phyloP scores from a whole-genome alignment of 2,113 vertebrate species.

The Vidua chalybeata region DNA sequence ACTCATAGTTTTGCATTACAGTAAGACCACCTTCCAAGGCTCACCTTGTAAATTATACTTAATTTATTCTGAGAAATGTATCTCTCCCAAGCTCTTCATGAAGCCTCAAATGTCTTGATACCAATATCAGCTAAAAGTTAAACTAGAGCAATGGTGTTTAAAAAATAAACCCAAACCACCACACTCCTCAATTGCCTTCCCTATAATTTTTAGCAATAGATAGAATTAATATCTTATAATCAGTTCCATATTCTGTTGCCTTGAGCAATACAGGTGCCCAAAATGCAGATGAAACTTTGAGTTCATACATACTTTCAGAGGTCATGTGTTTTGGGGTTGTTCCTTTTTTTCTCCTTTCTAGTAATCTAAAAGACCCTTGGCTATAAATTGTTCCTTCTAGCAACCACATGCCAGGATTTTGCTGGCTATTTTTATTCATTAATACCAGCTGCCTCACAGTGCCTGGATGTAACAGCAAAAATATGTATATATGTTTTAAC shows the following conservation, averaged over 20 bases:
- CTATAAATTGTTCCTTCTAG: constrained; percentile 69
- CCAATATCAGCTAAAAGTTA: background rate
- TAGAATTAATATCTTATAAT: constrained; percentile 55
- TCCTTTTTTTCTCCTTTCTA: constrained; percentile 31
- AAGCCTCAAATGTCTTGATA: background rate
- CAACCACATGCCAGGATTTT: constrained; percentile 66
- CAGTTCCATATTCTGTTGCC: constrained; percentile 34
- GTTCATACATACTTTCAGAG: constrained; percentile 49
- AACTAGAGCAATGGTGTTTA: background rate
- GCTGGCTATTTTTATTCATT: constrained; percentile 72
- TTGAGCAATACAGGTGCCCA: constrained; percentile 60
- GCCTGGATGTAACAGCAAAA: constrained; percentile 73
- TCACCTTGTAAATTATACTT: background rate
- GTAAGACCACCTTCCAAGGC: background rate
- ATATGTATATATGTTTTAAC: constrained; percentile 56
- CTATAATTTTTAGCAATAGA: constrained; percentile 21
- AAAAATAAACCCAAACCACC: background rate
- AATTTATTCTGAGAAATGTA: background rate
- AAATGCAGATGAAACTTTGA: constrained; percentile 46
- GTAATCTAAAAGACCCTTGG: constrained; percentile 56
- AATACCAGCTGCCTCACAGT: constrained; percentile 72
- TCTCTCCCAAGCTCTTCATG: background rate
- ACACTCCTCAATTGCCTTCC: background rate
- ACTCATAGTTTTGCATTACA: background rate
- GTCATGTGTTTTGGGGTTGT: constrained; percentile 15